A percentile compares a stretch with the other conserved stretches of the same genome.
Evolutionary conservation across 2,113 vertebrate genomes (phyloP).

Genomic region (Pangasianodon hypophthalmus): DNA sequence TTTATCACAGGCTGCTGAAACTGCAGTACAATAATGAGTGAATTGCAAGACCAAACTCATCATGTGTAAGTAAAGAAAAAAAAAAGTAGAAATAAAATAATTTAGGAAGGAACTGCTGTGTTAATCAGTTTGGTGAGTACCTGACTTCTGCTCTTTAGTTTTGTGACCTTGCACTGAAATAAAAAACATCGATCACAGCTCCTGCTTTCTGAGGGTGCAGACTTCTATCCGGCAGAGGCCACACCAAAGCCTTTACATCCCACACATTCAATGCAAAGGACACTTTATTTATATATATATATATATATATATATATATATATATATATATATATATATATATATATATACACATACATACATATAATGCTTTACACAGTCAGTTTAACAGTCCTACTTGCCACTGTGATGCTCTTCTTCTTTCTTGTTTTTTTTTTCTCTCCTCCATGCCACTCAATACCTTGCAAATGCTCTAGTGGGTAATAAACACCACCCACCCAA

Average conservation of each 20-base stretch:
- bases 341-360: conserved; percentile 70
- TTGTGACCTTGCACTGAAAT: conserved; percentile 70
- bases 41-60: conserved; percentile 57
- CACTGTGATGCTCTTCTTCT: conserved; percentile 34
- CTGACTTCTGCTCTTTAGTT: conserved; percentile 71
- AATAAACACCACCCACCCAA: not conserved
- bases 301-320: too few relatives aligned
- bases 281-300: conserved; percentile 65
- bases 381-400: conserved; percentile 66
- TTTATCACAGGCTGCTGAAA: conserved; percentile 6
- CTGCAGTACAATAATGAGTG: conserved; percentile 54
- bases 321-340: too few relatives aligned
- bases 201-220: conserved; percentile 66
- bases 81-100: conserved; percentile 63
- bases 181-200: conserved; percentile 75
- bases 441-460: conserved; percentile 27
- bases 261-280: conserved; percentile 73
- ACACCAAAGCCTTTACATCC: conserved; percentile 66
- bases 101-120: conserved; percentile 71
- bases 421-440: not conserved
- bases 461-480: conserved; percentile 41
- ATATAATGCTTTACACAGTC: conserved; percentile 77
- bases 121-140: conserved; percentile 76
- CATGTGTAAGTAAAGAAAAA: conserved; percentile 11
- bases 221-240: conserved; percentile 82